Evolutionary conservation across 2,888 invertebrate species (phyloP).

Genomic region (Acleris cristana): DNA sequence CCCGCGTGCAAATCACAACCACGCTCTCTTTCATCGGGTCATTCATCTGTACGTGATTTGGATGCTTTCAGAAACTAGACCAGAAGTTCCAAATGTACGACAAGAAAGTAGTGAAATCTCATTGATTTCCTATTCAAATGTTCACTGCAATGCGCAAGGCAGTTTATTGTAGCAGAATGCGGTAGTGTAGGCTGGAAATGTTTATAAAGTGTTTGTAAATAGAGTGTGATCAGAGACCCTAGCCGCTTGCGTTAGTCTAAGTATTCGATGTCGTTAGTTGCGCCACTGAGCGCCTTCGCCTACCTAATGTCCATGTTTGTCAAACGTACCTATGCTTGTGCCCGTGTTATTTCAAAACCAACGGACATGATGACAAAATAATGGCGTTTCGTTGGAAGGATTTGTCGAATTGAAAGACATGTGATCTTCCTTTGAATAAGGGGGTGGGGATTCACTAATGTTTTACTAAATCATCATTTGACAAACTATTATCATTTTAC

Average conservation of each 20-base stretch:
- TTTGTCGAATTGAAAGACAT: constrained; percentile 16
- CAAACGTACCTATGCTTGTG: constrained; percentile 41
- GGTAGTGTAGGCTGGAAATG: constrained; percentile 53
- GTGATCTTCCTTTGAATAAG: neutral
- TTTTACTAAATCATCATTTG: too few relatives aligned
- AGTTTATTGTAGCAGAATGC: constrained; percentile 47
- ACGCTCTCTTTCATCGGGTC: constrained; percentile 56
- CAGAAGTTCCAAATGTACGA: constrained; percentile 53
- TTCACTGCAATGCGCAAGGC: neutral
- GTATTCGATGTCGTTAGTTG: constrained; percentile 49
- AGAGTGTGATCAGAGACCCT: constrained; percentile 54
- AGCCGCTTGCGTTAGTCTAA: constrained; percentile 52
- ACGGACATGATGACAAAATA: constrained; percentile 35
- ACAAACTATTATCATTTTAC: too few relatives aligned
- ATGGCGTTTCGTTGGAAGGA: constrained; percentile 22
- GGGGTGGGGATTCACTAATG: too few relatives aligned
- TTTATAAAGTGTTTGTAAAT: constrained; percentile 49
- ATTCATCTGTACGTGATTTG: constrained; percentile 64
- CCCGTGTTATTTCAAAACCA: constrained; percentile 28
- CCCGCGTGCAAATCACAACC: constrained; percentile 48
- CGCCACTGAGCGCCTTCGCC: constrained; percentile 44
- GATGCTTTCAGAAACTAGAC: constrained; percentile 54
- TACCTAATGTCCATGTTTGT: constrained; percentile 54
- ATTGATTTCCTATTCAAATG: constrained; percentile 46
- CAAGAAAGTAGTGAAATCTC: constrained; percentile 57